Conservation (phyloP, 2,797 vertebrate species). For the Spheniscus humboldti region DNA sequence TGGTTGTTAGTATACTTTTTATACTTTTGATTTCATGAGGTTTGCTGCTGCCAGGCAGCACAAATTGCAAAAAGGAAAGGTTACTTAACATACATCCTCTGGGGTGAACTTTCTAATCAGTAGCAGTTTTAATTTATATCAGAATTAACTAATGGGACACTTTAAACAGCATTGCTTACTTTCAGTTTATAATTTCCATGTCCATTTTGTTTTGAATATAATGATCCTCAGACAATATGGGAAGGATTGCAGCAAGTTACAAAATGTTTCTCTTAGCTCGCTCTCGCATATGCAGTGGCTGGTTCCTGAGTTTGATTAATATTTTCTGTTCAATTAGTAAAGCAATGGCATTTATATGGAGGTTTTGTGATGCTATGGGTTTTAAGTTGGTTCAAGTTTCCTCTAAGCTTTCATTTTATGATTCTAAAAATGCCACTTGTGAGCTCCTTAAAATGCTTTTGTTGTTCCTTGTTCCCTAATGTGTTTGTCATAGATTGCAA, state of each 20-base stretch:
- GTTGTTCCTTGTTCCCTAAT: neutral
- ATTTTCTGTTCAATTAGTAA: conserved; percentile 2
- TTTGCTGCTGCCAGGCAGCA: neutral
- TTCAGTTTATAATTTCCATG: neutral
- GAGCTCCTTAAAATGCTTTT: conserved; percentile 12
- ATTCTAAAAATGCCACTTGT: neutral
- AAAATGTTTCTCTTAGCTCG: neutral
- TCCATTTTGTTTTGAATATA: neutral
- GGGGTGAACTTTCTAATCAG: neutral
- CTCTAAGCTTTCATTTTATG: neutral
- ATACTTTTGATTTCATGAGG: neutral
- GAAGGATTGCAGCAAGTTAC: neutral
- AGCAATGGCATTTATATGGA: neutral
- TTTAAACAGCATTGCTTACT: neutral
- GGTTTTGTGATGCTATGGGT: neutral
- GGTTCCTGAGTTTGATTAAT: neutral
- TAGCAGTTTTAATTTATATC: neutral
- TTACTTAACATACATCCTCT: neutral
- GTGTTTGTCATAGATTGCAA: neutral
- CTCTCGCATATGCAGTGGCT: neutral
- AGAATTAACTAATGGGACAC: neutral
- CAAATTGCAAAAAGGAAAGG: neutral
- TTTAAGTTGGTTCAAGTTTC: neutral
- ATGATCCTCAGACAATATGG: neutral
- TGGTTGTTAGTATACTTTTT: neutral